Conservation (phyloP, 2,113 vertebrate species). For the Pelobates fuscus region DNA sequence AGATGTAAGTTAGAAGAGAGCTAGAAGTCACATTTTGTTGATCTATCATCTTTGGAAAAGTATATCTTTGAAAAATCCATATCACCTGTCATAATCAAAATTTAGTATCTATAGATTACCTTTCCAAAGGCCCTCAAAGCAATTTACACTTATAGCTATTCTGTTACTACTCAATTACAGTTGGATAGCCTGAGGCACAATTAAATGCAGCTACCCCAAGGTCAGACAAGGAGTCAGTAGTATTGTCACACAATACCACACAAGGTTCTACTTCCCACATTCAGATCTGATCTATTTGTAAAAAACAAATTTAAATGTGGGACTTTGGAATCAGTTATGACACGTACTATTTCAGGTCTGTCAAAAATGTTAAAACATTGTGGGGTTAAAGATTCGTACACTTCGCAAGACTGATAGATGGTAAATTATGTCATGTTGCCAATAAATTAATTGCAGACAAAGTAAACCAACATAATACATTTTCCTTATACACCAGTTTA, state of each 20-base stretch:
- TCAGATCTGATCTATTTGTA: slow-evolving; percentile 16
- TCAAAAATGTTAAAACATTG: no score
- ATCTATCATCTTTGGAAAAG: slow-evolving; percentile 48
- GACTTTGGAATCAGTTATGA: slow-evolving; percentile 13
- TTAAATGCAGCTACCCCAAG: slow-evolving; percentile 50
- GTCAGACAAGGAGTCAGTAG: slow-evolving; percentile 44
- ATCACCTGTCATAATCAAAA: slow-evolving; percentile 51
- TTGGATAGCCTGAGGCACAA: slow-evolving; percentile 49
- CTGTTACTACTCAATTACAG: slow-evolving; percentile 51
- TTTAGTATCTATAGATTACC: slow-evolving; percentile 50
- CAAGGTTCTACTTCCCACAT: slow-evolving; percentile 14
- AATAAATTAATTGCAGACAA: no score
- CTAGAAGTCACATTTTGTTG: slow-evolving; percentile 44
- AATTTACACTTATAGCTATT: slow-evolving; percentile 50
- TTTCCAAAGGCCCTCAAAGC: slow-evolving; percentile 50
- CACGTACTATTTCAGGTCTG: background rate
- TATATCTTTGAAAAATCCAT: slow-evolving; percentile 49
- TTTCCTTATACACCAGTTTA: no score
- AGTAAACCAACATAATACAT: no score
- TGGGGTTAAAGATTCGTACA: no score
- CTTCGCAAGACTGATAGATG: no score
- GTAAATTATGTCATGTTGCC: no score
- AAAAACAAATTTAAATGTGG: slow-evolving; percentile 2
- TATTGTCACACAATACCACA: slow-evolving; percentile 29
- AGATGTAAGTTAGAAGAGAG: slow-evolving; percentile 8